Evolutionary conservation across 2,113 vertebrate species (phyloP), one percentile per base, ranked within the genome.

Genomic region (Cichladusa arquata): DNA sequence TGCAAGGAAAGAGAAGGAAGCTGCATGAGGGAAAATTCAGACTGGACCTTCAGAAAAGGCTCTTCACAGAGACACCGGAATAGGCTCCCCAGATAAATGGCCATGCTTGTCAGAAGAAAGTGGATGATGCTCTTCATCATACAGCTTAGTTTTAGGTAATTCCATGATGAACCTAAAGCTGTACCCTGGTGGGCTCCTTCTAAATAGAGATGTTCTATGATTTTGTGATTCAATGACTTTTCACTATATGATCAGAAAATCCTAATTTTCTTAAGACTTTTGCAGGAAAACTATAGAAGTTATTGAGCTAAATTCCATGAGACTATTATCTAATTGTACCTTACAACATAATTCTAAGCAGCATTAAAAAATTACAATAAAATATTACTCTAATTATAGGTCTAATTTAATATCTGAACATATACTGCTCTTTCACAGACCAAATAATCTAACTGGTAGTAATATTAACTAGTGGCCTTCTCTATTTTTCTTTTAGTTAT

Each of bases 1-100:
- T 36, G 38, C 0, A 0, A 51, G 15, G 5, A 71, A 71, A 42
- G 5, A 17, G 14, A 72, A 66, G 12, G 29, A 71, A 61, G 19
- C 2, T 42, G 19, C 2, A 5, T 31, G 6, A 51, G 4, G 4
- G 5, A 10, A 81, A 81, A 29, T 70, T 80, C 33, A 64, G 9
- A 7, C 1, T 31, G 19, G 19, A 57, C 10, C 14, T 47, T 64
- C 62, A 22, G 34, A 54, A 54, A 54, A 65, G 2, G 0, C 19
- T 54, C 13, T 56, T 70, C 15, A 36, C 16, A 40, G 29, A 36
- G 28, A 47, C 28, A n/a, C 5, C 40, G 19, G 8, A 65, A 56
- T 8, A 70, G 6, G 11, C 1, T 88, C 14, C 4, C 5, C 14
- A 36, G 16, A 7, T 14, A 45, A 10, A 18, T 7, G 12, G 19